Evolutionary conservation across 2,888 invertebrate genomes (phyloP).

Genomic region (Stenurella melanura): DNA sequence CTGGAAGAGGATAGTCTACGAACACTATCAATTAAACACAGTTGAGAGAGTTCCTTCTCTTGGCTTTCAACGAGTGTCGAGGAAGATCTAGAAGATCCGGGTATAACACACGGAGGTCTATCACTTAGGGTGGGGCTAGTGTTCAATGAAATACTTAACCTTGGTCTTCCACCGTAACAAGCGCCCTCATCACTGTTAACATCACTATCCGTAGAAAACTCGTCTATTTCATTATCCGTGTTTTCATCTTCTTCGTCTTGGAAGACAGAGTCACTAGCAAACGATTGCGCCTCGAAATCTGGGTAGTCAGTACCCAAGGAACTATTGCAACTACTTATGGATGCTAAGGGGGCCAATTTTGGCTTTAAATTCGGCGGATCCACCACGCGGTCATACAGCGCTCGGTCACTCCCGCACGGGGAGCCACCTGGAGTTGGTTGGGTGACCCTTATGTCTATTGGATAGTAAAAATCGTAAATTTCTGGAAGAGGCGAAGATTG

Average conservation of each 20-base stretch:
- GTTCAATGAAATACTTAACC: constrained; percentile 33
- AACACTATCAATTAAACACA: constrained; percentile 67
- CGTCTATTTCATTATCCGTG: constrained; percentile 88
- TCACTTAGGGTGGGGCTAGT: constrained; percentile 40
- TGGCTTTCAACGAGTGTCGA: constrained; percentile 60
- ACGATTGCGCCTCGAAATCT: constrained; percentile 83
- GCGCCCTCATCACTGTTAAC: constrained; percentile 71
- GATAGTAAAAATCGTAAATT: constrained; percentile 71
- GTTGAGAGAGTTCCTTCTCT: constrained; percentile 59
- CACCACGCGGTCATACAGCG: constrained; percentile 72
- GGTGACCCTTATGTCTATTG: constrained; percentile 78
- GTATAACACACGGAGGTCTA: constrained; percentile 36
- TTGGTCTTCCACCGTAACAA: constrained; percentile 54
- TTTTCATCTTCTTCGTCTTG: constrained; percentile 75
- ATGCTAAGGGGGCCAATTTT: constrained; percentile 85
- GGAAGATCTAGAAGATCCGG: constrained; percentile 59
- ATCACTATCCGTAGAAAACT: constrained; percentile 88
- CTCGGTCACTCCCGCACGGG: constrained; percentile 83
- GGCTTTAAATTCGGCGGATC: constrained; percentile 63
- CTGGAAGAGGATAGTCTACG: constrained; percentile 61
- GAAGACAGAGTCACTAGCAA: constrained; percentile 88
- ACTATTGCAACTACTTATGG: constrained; percentile 86
- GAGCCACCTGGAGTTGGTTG: constrained; percentile 90
- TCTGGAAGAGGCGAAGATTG: constrained; percentile 70
- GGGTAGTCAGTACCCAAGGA: constrained; percentile 78